phyloP scores from a whole-genome alignment of 2,797 vertebrate species.

The Myoxocephalus aenaeus region DNA sequence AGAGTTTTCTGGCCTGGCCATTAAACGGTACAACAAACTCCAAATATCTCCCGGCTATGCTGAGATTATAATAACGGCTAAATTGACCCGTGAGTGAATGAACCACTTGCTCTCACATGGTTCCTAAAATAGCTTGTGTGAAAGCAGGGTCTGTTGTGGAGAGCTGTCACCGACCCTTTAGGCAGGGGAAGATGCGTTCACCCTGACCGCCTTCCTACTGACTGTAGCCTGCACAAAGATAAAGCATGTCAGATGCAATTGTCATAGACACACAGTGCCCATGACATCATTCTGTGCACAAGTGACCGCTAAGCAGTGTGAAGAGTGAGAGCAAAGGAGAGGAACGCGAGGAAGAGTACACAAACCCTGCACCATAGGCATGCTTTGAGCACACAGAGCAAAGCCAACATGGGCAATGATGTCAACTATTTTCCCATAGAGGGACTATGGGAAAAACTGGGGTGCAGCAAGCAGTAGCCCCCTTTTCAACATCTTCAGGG shows the following conservation, averaged over 20 bases:
- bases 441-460: constrained; percentile 72
- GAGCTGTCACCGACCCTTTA: constrained; percentile 63
- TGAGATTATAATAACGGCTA: constrained; percentile 59
- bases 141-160: constrained; percentile 75
- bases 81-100: constrained; percentile 64
- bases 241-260: constrained; percentile 85
- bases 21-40: constrained; percentile 62
- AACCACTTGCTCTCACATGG: constrained; percentile 71
- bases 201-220: constrained; percentile 64
- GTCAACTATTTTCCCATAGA: constrained; percentile 83
- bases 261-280: constrained; percentile 69
- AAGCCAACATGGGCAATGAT: constrained; percentile 79
- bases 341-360: constrained; percentile 73
- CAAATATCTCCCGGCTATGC: constrained; percentile 44
- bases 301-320: constrained; percentile 65
- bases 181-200: constrained; percentile 69
- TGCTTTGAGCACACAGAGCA: constrained; percentile 80
- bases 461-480: constrained; percentile 62
- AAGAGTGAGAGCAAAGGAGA: constrained; percentile 68
- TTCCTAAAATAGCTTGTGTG: constrained; percentile 81
- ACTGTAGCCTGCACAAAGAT: constrained; percentile 84
- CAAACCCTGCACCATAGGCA: constrained; percentile 75
- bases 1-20: constrained; percentile 59
- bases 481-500: constrained; percentile 69
- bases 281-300: constrained; percentile 85